Percentiles rank a stretch among this genome's conserved stretches.
These are phyloP conservation scores for Eilema caniola DNA, from an alignment of 2,888 invertebrate species.

Conservation along the genomic window DNA sequence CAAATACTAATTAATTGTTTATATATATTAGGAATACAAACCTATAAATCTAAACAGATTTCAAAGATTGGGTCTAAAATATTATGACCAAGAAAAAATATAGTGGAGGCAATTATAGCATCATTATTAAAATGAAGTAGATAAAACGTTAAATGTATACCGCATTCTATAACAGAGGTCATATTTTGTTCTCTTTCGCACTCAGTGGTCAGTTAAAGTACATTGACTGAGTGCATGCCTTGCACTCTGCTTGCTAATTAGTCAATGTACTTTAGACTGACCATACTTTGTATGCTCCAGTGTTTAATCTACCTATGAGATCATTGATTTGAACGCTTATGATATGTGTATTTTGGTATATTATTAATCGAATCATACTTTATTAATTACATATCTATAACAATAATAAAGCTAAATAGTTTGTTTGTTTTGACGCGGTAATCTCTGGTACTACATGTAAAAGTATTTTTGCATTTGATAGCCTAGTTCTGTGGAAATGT, in stretches of 20 bases:
- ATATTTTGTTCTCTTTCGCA: slow-evolving; percentile 1
- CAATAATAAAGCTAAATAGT: no score
- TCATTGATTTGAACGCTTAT: background rate
- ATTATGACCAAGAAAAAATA: background rate
- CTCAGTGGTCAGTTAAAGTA: no score
- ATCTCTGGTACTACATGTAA: no score
- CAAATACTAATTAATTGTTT: no score
- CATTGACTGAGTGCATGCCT: no score
- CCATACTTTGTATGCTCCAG: background rate
- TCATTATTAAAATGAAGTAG: background rate
- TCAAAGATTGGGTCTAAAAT: background rate
- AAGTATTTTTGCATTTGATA: no score
- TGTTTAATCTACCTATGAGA: background rate
- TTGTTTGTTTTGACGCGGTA: no score
- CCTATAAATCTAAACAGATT: background rate
- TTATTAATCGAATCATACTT: background rate
- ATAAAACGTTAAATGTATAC: background rate
- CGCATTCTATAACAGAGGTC: background rate
- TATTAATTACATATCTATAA: background rate
- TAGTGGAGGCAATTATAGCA: background rate
- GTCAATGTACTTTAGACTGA: background rate
- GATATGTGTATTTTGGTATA: background rate
- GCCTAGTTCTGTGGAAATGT: no score
- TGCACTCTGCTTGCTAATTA: background rate
- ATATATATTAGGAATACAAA: background rate